phyloP scores from a whole-genome alignment of 92 coral and sea anemone genomes.

The Scolanthus callimorphus region DNA sequence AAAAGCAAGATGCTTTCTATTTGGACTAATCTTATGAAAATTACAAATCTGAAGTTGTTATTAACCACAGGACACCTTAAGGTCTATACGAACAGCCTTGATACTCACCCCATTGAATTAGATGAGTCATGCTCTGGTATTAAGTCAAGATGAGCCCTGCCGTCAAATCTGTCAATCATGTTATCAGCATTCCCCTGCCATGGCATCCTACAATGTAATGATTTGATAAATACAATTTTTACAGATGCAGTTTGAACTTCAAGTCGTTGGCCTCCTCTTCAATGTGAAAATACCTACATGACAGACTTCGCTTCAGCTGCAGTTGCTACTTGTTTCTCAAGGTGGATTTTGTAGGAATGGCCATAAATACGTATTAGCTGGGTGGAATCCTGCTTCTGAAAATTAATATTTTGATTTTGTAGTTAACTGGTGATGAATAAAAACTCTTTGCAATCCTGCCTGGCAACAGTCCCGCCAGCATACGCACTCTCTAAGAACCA shows the following conservation, averaged over 20 bases:
- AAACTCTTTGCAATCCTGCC: no score
- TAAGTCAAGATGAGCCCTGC: constrained; percentile 74
- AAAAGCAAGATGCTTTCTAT: no score
- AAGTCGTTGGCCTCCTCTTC: not conserved
- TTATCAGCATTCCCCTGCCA: constrained; percentile 91
- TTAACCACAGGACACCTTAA: no score
- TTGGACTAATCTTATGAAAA: no score
- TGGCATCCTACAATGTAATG: constrained; percentile 76
- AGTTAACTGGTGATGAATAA: no score
- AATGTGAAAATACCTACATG: constrained; percentile 61
- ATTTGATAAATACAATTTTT: no score
- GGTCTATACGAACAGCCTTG: no score
- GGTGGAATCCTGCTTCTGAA: constrained; percentile 83
- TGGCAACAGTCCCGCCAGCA: no score
- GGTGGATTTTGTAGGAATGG: constrained; percentile 89
- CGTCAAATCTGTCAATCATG: constrained; percentile 98
- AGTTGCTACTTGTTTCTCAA: constrained; percentile 81
- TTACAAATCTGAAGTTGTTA: no score
- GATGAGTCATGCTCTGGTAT: constrained; percentile 62
- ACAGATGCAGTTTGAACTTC: not conserved
- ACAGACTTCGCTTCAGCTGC: constrained; percentile 86
- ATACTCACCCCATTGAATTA: constrained; percentile 58
- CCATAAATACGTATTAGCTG: constrained; percentile 84
- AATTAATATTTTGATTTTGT: no score
- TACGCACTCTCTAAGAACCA: no score